Conservation (phyloP, 2,888 invertebrate species). For the Phrixothrix hirtus region DNA sequence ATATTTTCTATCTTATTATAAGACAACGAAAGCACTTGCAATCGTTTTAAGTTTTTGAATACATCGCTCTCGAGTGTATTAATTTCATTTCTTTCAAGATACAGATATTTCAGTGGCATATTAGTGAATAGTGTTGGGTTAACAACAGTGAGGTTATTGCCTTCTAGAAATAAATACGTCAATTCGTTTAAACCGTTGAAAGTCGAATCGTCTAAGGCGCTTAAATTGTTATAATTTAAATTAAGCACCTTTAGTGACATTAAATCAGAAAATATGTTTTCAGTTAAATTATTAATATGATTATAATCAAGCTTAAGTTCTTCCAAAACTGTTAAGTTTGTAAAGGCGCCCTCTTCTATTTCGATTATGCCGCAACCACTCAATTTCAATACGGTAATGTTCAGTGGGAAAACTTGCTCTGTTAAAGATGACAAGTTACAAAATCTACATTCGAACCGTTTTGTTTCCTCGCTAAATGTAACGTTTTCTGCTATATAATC, state of each 20-base stretch:
- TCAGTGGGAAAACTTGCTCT: constrained; percentile 8
- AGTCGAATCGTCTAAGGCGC: background rate
- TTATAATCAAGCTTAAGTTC: constrained; percentile 10
- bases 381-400: constrained; percentile 10
- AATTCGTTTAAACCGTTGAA: constrained; percentile 5
- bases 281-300: constrained; percentile 6
- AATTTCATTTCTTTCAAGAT: constrained; percentile 13
- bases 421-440: constrained; percentile 6
- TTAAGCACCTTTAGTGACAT: constrained; percentile 2
- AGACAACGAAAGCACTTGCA: constrained; percentile 9
- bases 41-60: constrained; percentile 3
- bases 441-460: constrained; percentile 8
- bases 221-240: constrained; percentile 12
- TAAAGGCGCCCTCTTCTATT: constrained; percentile 1
- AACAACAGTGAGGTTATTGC: constrained; percentile 1
- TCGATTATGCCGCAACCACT: constrained; percentile 12
- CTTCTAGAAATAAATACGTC: constrained; percentile 11
- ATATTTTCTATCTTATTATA: constrained; percentile 12
- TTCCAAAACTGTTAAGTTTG: constrained; percentile 5
- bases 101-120: constrained; percentile 10
- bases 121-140: background rate
- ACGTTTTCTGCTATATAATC: constrained; percentile 5
- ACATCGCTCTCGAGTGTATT: background rate
- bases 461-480: constrained; percentile 1
- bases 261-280: constrained; percentile 7